A percentile compares a stretch with the other conserved stretches of the same genome.
Evolutionary conservation across 2,888 invertebrate genomes (phyloP).

Genomic region (Hirtodrosophila cameraria): DNA sequence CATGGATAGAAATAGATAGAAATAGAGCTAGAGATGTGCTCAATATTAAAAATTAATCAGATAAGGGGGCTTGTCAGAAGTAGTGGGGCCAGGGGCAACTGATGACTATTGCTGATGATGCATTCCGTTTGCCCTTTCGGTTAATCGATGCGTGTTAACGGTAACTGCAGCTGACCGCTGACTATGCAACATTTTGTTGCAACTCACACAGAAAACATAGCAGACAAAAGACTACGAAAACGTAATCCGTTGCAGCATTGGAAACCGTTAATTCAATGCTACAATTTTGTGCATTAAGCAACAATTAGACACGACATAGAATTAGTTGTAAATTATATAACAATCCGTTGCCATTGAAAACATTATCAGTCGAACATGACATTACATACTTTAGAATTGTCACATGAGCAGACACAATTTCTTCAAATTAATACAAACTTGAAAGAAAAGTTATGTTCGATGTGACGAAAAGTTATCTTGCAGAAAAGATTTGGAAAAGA

Average conservation of each 20-base stretch:
- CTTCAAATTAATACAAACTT: too few relatives aligned
- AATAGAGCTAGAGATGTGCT: slow-evolving; percentile 16
- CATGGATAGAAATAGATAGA: background rate
- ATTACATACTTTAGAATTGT: slow-evolving; percentile 6
- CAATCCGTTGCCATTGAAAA: background rate
- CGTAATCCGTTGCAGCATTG: slow-evolving; percentile 35
- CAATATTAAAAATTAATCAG: slow-evolving; percentile 3
- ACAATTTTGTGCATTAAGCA: slow-evolving; percentile 12
- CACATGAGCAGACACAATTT: slow-evolving; percentile 25
- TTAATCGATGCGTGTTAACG: slow-evolving; percentile 44
- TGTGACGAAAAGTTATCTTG: too few relatives aligned
- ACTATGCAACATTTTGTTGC: slow-evolving; percentile 30
- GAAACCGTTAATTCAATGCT: slow-evolving; percentile 22
- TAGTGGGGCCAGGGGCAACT: background rate
- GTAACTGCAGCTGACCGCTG: slow-evolving; percentile 32
- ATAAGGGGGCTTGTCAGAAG: too few relatives aligned
- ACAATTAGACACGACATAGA: slow-evolving; percentile 21
- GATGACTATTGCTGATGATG: background rate
- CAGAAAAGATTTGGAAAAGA: too few relatives aligned
- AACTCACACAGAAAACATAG: background rate
- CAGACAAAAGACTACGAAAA: slow-evolving; percentile 2
- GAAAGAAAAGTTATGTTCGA: too few relatives aligned
- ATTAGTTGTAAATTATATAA: slow-evolving; percentile 2
- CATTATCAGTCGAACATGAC: slow-evolving; percentile 13
- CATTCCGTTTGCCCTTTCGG: slow-evolving; percentile 44